Evolutionary conservation across 2,888 invertebrate genomes (phyloP).

Genomic region (Luffia ferchaultella): DNA sequence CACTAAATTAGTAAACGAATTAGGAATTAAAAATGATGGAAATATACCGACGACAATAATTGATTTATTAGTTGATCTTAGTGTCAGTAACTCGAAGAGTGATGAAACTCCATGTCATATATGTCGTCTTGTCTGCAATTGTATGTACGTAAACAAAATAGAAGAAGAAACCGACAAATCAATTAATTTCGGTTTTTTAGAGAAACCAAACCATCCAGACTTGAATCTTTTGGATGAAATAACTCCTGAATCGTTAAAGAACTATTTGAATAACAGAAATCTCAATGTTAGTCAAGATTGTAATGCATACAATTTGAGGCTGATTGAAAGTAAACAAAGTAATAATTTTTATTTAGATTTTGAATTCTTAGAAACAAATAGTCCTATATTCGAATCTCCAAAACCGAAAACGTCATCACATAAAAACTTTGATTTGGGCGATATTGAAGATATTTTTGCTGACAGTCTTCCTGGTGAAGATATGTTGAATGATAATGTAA

Average conservation of each 20-base stretch:
- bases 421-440: conserved; percentile 47
- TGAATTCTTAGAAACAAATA: conserved; percentile 6
- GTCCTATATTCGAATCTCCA: conserved; percentile 3
- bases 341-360: conserved; percentile 2
- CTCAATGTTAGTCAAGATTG: not conserved
- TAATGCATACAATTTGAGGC: conserved; percentile 3
- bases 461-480: conserved; percentile 33
- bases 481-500: conserved; percentile 11
- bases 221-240: conserved; percentile 40
- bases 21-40: conserved; percentile 39
- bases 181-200: conserved; percentile 22
- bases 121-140: conserved; percentile 48
- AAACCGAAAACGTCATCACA: conserved; percentile 14
- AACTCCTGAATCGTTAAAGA: conserved; percentile 25
- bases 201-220: conserved; percentile 32
- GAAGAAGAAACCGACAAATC: conserved; percentile 13
- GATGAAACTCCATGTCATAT: conserved; percentile 35
- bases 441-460: conserved; percentile 44
- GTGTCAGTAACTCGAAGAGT: conserved; percentile 33
- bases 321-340: conserved; percentile 14
- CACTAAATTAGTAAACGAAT: conserved; percentile 45
- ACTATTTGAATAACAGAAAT: conserved; percentile 22
- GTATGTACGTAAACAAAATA: conserved; percentile 24
- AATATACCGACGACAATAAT: conserved; percentile 38
- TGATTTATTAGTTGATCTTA: conserved; percentile 53